A percentile compares a stretch with the other conserved stretches of the same genome.
Evolutionary conservation across 1,140 invertebrate genomes (phyloP).

Genomic region (Drosophila kanapiae): DNA sequence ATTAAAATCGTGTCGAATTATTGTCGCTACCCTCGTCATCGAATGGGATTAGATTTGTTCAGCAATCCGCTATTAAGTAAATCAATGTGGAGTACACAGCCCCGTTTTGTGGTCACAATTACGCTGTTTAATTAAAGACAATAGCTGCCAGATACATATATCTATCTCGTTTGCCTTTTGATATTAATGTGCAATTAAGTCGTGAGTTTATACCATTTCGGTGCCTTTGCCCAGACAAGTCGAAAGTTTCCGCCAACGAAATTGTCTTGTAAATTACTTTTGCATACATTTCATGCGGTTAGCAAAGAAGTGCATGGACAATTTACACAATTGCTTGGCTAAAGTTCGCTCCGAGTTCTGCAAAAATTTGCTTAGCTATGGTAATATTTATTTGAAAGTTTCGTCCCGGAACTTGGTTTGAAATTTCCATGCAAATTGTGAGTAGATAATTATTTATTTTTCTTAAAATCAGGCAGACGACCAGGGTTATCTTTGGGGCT

Average conservation of each 20-base stretch:
- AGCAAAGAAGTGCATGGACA: conserved; percentile 26
- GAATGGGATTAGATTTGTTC: conserved; percentile 13
- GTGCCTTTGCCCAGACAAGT: conserved; percentile 1
- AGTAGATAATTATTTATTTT: conserved; percentile 28
- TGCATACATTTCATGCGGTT: conserved; percentile 50
- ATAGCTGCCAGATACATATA: conserved; percentile 1
- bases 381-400: conserved; percentile 43
- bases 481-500: not conserved
- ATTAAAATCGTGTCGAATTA: conserved; percentile 59
- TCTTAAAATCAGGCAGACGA: not conserved
- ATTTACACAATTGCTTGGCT: conserved; percentile 38
- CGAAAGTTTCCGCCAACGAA: conserved; percentile 39
- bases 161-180: conserved; percentile 25
- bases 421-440: conserved; percentile 20
- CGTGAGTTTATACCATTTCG: conserved; percentile 26
- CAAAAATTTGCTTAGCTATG: conserved; percentile 26
- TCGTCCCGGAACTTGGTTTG: conserved; percentile 4
- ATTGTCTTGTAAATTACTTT: conserved; percentile 60
- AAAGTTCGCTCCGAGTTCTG: conserved; percentile 10
- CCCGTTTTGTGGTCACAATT: conserved; percentile 21
- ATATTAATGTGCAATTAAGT: conserved; percentile 40
- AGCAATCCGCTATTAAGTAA: conserved; percentile 10
- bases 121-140: conserved; percentile 38
- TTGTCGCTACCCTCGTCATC: conserved; percentile 48
- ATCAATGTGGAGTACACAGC: conserved; percentile 2